Conservation (phyloP, 2,888 invertebrate species). For the Cinara cedri region DNA sequence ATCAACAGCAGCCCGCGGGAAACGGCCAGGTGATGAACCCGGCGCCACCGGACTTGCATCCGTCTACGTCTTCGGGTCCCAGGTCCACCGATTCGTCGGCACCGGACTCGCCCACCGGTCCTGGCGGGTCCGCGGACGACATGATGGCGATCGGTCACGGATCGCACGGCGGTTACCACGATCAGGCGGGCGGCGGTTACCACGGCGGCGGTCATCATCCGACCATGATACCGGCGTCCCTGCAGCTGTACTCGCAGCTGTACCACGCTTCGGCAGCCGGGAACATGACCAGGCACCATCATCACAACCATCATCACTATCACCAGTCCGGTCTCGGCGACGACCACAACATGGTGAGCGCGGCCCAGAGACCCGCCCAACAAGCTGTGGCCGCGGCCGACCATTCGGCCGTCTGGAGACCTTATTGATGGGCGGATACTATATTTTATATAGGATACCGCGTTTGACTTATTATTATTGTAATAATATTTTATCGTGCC, state of each 20-base stretch:
- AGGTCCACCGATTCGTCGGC: slow-evolving; percentile 80
- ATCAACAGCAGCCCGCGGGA: slow-evolving; percentile 63
- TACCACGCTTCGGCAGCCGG: slow-evolving; percentile 62
- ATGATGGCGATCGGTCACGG: slow-evolving; percentile 57
- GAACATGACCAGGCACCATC: slow-evolving; percentile 53
- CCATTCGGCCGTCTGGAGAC: slow-evolving; percentile 77
- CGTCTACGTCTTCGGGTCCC: slow-evolving; percentile 65
- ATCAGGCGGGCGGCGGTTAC: slow-evolving; percentile 13
- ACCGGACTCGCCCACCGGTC: slow-evolving; percentile 60
- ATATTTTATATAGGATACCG: not conserved
- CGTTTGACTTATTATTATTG: not conserved
- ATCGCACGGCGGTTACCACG: slow-evolving; percentile 46
- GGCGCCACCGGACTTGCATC: slow-evolving; percentile 26
- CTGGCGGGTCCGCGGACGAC: slow-evolving; percentile 38
- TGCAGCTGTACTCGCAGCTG: slow-evolving; percentile 76
- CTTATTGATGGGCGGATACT: slow-evolving; percentile 66
- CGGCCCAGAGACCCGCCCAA: slow-evolving; percentile 49
- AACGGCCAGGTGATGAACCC: slow-evolving; percentile 19
- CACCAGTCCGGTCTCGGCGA: slow-evolving; percentile 40
- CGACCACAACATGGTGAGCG: slow-evolving; percentile 33
- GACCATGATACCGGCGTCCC: slow-evolving; percentile 73
- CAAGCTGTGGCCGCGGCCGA: slow-evolving; percentile 65
- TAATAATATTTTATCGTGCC: not conserved
- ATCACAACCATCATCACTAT: slow-evolving; percentile 28
- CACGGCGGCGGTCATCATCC: slow-evolving; percentile 41